phyloP scores from a whole-genome alignment of 2,888 invertebrate genomes.

The Dascillus cervinus region DNA sequence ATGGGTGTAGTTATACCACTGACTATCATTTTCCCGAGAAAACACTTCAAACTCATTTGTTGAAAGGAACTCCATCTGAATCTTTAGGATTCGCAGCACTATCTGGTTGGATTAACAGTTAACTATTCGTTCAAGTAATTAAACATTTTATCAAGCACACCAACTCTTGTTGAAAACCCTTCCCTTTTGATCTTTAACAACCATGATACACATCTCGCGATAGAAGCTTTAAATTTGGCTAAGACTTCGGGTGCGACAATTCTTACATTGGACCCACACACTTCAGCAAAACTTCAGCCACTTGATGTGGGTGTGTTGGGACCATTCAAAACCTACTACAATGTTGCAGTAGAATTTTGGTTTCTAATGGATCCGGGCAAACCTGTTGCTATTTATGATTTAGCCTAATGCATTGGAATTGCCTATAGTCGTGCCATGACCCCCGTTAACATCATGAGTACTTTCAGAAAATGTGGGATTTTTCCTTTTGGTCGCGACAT shows the following conservation, averaged over 20 bases:
- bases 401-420: conserved; percentile 19
- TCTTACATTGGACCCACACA: conserved; percentile 36
- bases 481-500: conserved; percentile 14
- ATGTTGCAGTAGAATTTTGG: conserved; percentile 28
- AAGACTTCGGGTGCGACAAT: conserved; percentile 32
- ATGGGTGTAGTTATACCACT: conserved; percentile 23
- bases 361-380: conserved; percentile 32
- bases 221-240: conserved; percentile 23
- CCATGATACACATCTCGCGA: conserved; percentile 28
- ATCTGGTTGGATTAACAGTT: conserved; percentile 7
- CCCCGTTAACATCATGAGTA: conserved; percentile 14
- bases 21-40: conserved; percentile 20
- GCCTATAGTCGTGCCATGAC: conserved; percentile 13
- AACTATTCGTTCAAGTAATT: conserved; percentile 30
- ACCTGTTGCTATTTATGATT: conserved; percentile 34
- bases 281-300: conserved; percentile 38
- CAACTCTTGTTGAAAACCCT: conserved; percentile 1
- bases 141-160: conserved; percentile 29
- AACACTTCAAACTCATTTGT: conserved; percentile 7
- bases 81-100: not conserved
- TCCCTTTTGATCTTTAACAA: conserved; percentile 28
- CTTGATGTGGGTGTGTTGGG: conserved; percentile 35
- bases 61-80: not conserved
- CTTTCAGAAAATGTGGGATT: conserved; percentile 16
- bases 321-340: conserved; percentile 32